Evolutionary conservation across 2,797 vertebrate species (phyloP).

Genomic region (Tragopan temminckii): DNA sequence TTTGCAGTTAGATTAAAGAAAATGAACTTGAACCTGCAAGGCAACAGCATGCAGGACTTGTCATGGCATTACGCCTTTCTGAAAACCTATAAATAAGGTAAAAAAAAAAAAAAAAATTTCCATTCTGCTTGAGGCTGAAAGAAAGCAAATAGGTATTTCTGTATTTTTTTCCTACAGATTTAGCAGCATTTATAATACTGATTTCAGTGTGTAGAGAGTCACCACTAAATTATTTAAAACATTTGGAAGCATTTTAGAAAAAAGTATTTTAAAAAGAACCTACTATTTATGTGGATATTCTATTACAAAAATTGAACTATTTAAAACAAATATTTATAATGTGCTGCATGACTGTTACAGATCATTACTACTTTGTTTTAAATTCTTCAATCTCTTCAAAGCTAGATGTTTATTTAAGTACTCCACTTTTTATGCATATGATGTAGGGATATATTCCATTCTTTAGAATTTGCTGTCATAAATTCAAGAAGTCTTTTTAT

Average conservation of each 20-base stretch:
- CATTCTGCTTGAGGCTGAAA: background rate
- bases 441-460: background rate
- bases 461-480: conserved; percentile 6
- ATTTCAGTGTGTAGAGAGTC: background rate
- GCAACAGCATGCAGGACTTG: background rate
- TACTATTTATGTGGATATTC: background rate
- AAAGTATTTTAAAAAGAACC: background rate
- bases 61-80: background rate
- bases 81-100: background rate
- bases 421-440: background rate
- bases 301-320: conserved; percentile 30
- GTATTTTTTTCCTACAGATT: background rate
- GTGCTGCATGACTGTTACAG: conserved; percentile 11
- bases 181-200: background rate
- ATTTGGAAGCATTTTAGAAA: background rate
- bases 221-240: background rate
- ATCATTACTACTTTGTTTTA: conserved; percentile 50
- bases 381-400: conserved; percentile 39
- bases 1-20: background rate
- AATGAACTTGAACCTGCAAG: background rate
- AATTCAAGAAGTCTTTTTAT: conserved; percentile 2
- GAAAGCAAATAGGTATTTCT: background rate
- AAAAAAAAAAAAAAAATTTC: background rate
- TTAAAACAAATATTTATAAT: conserved; percentile 46
- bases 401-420: conserved; percentile 41